Evolutionary conservation across 2,888 invertebrate genomes (phyloP), one percentile per base, ranked within the genome.

Genomic region (Siphonodentalium dalli): DNA sequence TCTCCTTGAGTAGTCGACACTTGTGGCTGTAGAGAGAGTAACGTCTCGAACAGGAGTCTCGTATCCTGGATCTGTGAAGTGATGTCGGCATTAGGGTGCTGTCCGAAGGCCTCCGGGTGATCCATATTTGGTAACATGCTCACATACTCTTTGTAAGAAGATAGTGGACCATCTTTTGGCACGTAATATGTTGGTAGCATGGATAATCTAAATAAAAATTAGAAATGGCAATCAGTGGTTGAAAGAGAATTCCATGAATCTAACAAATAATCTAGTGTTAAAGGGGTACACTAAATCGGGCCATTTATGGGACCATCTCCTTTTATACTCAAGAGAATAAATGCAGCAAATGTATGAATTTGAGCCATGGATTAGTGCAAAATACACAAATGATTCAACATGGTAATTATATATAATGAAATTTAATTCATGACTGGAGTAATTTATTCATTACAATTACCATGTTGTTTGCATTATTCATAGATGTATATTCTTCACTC

Each of bases 51-150:
- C 79, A 93, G 85, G 51, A 86, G 85, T 58, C 88, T 81, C 0
- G 91, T 88, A 74, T 93, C 92, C 74, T 88, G 88, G 35, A 93
- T 92, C 38, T 91, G 86, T 0, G 91, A 91, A 4, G 91, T 88
- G 61, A 94, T 92, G 77, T 93, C 93, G 0, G 93, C 93, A 68
- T 93, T 93, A 2, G 90, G 87, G 82, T 93, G 93, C 75, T 93
- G 93, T 0, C 93, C 93, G 69, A 93, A 90, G 0, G 89, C 90
- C 84, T 93, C 92, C 0, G 93, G 92, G 63, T 88, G 88, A 79
- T 94, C 93, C 48, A 87, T 83, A 42, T 83, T 87, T 2, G 93
- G 93, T 69, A 92, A 82, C 75, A 90, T 85, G 63, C 88, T 87
- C 62, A 93, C 87, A 80, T 89, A 90, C 80, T 92, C 92, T 42